Evolutionary conservation across 1,140 invertebrate genomes (phyloP).

Genomic region (Ladona fulva): DNA sequence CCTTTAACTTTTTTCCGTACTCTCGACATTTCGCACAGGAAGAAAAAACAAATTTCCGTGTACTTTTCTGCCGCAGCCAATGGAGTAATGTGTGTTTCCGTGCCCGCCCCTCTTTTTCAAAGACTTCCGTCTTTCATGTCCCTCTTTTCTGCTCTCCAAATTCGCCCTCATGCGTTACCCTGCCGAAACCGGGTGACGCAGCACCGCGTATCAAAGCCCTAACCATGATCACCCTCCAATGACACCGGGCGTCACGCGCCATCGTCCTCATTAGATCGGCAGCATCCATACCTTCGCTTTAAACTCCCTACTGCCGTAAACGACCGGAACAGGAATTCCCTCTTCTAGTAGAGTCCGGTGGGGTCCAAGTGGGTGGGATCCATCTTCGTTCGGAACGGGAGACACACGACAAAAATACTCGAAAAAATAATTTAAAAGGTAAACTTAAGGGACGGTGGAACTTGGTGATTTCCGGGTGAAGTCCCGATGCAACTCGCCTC

Average conservation of each 20-base stretch:
- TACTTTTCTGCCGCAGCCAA: neutral
- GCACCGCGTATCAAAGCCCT: neutral
- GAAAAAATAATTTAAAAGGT: neutral
- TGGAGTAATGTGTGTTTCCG: neutral
- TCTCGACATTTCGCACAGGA: slow-evolving; percentile 7
- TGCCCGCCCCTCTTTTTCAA: neutral
- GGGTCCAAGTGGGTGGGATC: neutral
- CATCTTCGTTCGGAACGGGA: neutral
- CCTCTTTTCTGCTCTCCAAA: neutral
- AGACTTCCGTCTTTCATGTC: neutral
- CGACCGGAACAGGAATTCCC: neutral
- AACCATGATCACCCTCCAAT: neutral
- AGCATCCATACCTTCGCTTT: neutral
- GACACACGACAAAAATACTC: neutral
- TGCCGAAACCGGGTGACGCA: neutral
- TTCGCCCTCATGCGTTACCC: neutral
- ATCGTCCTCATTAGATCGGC: neutral
- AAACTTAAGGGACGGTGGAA: neutral
- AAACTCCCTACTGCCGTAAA: neutral
- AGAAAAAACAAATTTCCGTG: neutral
- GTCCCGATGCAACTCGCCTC: too few relatives aligned
- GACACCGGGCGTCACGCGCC: neutral
- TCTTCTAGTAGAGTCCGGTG: neutral
- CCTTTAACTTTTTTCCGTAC: neutral
- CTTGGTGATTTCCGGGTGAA: too few relatives aligned